A percentile compares a stretch with the other conserved stretches of the same genome.
Evolutionary conservation across 2,888 invertebrate species (phyloP).

Genomic region (Tachina lurida): DNA sequence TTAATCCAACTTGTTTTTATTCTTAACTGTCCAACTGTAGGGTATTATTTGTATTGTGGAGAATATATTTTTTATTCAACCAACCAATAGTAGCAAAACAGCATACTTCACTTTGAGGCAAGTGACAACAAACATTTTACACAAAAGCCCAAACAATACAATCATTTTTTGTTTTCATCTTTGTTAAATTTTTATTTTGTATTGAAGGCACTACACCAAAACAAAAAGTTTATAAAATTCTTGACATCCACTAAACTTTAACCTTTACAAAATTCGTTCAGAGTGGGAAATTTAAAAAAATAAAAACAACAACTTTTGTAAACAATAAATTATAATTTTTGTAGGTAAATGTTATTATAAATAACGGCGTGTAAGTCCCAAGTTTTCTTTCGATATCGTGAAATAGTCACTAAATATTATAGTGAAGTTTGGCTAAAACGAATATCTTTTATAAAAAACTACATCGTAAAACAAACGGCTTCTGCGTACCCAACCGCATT

Average conservation of each 20-base stretch:
- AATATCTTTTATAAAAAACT: no score
- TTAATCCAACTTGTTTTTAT: not conserved
- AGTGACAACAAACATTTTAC: constrained; percentile 63
- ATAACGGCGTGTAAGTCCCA: no score
- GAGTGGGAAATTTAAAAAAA: no score
- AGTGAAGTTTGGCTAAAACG: no score
- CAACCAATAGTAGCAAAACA: constrained; percentile 18
- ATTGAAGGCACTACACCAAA: constrained; percentile 2
- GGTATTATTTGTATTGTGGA: not conserved
- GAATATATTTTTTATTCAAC: constrained; percentile 4
- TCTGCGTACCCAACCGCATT: no score
- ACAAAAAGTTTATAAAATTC: not conserved
- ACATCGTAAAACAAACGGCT: no score
- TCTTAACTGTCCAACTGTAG: not conserved
- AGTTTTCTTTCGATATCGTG: no score
- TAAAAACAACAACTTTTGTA: no score
- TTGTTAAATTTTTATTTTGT: not conserved
- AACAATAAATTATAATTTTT: no score
- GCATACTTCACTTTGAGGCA: constrained; percentile 62
- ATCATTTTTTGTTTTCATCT: constrained; percentile 9
- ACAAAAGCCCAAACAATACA: constrained; percentile 60
- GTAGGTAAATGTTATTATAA: no score
- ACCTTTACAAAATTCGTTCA: no score
- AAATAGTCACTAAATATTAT: no score
- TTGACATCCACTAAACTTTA: not conserved